A percentile compares a stretch with the other conserved stretches of the same genome.
These are phyloP conservation scores for Conus ventricosus DNA, from an alignment of 1,140 invertebrate genomes.

Conservation along the genomic window DNA sequence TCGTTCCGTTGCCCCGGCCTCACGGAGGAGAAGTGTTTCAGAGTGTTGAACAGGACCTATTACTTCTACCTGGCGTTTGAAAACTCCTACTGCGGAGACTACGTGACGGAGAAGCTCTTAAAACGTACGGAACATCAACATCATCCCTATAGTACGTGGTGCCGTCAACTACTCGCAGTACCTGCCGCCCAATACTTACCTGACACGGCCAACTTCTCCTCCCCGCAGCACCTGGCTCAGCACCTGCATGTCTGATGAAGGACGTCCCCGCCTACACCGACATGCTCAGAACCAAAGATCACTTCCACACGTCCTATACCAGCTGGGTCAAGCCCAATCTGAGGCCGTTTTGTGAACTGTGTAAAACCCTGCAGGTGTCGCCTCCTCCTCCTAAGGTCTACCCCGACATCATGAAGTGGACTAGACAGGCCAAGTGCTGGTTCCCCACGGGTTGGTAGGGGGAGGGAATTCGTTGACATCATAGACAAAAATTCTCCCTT, in stretches of 20 bases:
- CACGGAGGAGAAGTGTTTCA: slow-evolving; percentile 86
- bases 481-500: too few species aligned
- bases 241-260: slow-evolving; percentile 82
- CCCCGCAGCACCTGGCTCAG: slow-evolving; percentile 88
- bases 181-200: slow-evolving; percentile 84
- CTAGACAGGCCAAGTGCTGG: too few species aligned
- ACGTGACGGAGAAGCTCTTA: slow-evolving; percentile 73
- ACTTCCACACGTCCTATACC: background rate
- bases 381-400: too few species aligned
- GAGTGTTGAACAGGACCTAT: slow-evolving; percentile 84
- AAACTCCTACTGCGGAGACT: slow-evolving; percentile 70
- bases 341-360: slow-evolving; percentile 27
- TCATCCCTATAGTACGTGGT: slow-evolving; percentile 76
- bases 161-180: slow-evolving; percentile 75
- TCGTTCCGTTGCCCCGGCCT: slow-evolving; percentile 72
- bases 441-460: too few species aligned
- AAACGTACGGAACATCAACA: slow-evolving; percentile 59
- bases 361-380: slow-evolving; percentile 11
- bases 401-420: too few species aligned
- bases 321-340: background rate
- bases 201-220: slow-evolving; percentile 95
- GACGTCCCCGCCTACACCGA: slow-evolving; percentile 65
- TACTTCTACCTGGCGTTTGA: slow-evolving; percentile 81
- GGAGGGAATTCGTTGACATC: too few species aligned
- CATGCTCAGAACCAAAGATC: slow-evolving; percentile 37